phyloP scores from a whole-genome alignment of 2,113 vertebrate genomes.

The Corythornis madagascariensis region DNA sequence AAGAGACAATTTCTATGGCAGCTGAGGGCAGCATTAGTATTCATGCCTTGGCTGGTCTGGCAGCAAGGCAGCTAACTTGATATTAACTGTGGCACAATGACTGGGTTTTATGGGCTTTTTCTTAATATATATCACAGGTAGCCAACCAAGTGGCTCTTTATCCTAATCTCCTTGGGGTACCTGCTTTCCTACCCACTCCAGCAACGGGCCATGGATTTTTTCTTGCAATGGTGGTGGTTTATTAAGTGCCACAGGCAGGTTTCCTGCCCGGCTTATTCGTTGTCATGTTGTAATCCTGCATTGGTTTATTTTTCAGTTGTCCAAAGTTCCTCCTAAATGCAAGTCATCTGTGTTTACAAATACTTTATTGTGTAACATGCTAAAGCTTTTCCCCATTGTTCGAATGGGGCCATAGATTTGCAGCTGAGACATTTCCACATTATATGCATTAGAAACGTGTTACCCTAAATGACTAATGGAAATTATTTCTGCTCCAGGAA shows the following conservation, averaged over 20 bases:
- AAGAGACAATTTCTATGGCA: slow-evolving; percentile 39
- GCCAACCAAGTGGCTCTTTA: background rate
- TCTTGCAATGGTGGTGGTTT: background rate
- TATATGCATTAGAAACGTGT: background rate
- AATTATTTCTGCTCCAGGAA: slow-evolving; percentile 40
- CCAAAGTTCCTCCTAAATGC: slow-evolving; percentile 11
- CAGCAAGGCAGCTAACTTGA: background rate
- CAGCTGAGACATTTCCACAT: slow-evolving; percentile 4
- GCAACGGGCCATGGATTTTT: background rate
- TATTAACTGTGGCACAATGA: background rate
- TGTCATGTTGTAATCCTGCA: background rate
- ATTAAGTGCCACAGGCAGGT: background rate
- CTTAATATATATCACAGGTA: background rate
- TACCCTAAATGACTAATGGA: slow-evolving; percentile 17
- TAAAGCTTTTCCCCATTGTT: background rate
- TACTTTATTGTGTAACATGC: slow-evolving; percentile 14
- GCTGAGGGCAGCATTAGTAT: slow-evolving; percentile 46
- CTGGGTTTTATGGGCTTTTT: background rate
- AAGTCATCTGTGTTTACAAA: slow-evolving; percentile 41
- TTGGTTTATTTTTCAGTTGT: slow-evolving; percentile 8
- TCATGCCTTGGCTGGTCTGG: slow-evolving; percentile 34
- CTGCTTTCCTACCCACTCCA: background rate
- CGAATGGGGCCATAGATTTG: background rate
- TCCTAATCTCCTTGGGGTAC: background rate
- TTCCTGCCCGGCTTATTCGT: background rate